A percentile compares a stretch with the other conserved stretches of the same genome.
Conservation (phyloP, 2,113 vertebrate genomes). For the Cyanoderma ruficeps region DNA sequence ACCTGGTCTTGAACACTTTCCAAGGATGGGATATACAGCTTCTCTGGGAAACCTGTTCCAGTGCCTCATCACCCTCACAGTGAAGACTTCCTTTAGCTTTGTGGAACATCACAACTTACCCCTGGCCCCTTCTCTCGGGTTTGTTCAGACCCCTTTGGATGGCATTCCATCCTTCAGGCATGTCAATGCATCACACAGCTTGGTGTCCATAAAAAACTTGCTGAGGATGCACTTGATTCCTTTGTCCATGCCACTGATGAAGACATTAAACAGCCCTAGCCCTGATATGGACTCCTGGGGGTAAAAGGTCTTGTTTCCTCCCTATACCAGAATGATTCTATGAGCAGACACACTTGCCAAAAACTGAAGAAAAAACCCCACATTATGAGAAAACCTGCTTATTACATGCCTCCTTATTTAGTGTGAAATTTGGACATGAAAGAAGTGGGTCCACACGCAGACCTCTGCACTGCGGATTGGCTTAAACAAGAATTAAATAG, state of each 20-base stretch:
- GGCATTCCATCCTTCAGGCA: not conserved
- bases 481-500: not conserved
- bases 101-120: not conserved
- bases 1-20: not conserved
- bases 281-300: too few relatives aligned
- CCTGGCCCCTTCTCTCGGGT: fast-evolving
- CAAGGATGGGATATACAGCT: not conserved
- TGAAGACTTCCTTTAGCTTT: not conserved
- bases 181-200: fast-evolving
- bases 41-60: not conserved
- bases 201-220: not conserved
- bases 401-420: not conserved
- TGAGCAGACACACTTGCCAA: not conserved
- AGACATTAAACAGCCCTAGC: not conserved
- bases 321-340: not conserved
- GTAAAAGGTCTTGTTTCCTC: not conserved
- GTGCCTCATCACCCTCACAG: not conserved
- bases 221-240: not conserved
- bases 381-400: not conserved
- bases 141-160: not conserved
- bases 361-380: fast-evolving
- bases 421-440: not conserved
- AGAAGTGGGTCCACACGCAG: not conserved
- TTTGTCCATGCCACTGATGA: not conserved
- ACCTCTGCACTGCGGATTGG: not conserved